Evolutionary conservation across 92 coral and sea anemone species (phyloP).

Genomic region (Parazoanthus atlanticus): DNA sequence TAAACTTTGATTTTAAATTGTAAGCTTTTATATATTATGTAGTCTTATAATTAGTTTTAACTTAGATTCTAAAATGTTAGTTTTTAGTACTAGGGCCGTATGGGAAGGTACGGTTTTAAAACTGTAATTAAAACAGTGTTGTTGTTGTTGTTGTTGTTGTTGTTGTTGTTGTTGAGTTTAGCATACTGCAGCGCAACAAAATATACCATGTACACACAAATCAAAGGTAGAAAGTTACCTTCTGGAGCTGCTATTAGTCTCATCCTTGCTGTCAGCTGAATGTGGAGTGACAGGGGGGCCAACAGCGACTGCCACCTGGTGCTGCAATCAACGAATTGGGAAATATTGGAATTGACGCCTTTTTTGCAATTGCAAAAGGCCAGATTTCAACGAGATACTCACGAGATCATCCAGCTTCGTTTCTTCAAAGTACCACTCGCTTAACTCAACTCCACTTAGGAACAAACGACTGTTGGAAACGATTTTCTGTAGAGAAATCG

Average conservation of each 20-base stretch:
- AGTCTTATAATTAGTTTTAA: too few relatives aligned
- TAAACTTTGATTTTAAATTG: too few relatives aligned
- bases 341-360: too few relatives aligned
- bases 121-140: too few relatives aligned
- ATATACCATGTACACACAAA: not conserved
- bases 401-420: conserved; percentile 88
- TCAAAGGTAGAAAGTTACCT: not conserved
- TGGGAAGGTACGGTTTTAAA: too few relatives aligned
- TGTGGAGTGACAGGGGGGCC: conserved; percentile 45
- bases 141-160: too few relatives aligned
- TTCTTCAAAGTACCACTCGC: conserved; percentile 89
- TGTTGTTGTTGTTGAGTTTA: too few relatives aligned
- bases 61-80: too few relatives aligned
- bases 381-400: conserved; percentile 34
- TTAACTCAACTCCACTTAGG: conserved; percentile 56
- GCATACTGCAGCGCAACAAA: not conserved
- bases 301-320: conserved; percentile 86
- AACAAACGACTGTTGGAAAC: conserved; percentile 71
- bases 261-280: not conserved
- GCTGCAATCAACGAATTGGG: conserved; percentile 55
- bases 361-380: not conserved
- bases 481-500: conserved; percentile 59
- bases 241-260: not conserved
- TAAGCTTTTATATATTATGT: too few relatives aligned
- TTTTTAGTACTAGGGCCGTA: too few relatives aligned